Evolutionary conservation across 2,888 invertebrate species (phyloP).

Genomic region (Oscheius sp.): DNA sequence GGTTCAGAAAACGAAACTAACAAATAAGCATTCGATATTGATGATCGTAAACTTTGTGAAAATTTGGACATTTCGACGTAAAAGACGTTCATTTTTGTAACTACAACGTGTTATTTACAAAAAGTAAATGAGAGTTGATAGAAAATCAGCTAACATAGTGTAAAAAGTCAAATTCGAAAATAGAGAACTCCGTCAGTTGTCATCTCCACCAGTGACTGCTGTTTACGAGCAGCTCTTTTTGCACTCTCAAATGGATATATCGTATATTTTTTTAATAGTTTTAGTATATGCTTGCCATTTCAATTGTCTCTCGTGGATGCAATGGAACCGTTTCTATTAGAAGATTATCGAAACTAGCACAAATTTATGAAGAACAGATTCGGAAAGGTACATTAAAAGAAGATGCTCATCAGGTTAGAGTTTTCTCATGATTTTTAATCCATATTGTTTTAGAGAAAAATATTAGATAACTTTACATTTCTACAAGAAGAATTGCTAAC

Average conservation of each 20-base stretch:
- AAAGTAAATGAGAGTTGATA: too few species aligned
- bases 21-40: too few species aligned
- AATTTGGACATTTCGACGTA: too few species aligned
- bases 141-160: too few species aligned
- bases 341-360: conserved; percentile 9
- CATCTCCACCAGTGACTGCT: too few species aligned
- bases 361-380: conserved; percentile 19
- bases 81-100: too few species aligned
- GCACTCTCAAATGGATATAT: too few species aligned
- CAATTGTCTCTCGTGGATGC: background rate
- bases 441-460: background rate
- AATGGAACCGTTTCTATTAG: background rate
- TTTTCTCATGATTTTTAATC: background rate
- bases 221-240: too few species aligned
- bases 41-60: too few species aligned
- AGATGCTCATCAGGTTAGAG: conserved; percentile 21
- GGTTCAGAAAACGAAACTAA: background rate
- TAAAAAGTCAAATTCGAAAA: too few species aligned
- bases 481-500: conserved; percentile 3
- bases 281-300: conserved; percentile 7
- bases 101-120: too few species aligned
- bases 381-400: background rate
- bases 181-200: too few species aligned
- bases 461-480: background rate
- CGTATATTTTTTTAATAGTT: background rate